Evolutionary conservation across 2,888 invertebrate genomes (phyloP), one percentile per base, ranked within the genome.

Genomic region (Dione juno): DNA sequence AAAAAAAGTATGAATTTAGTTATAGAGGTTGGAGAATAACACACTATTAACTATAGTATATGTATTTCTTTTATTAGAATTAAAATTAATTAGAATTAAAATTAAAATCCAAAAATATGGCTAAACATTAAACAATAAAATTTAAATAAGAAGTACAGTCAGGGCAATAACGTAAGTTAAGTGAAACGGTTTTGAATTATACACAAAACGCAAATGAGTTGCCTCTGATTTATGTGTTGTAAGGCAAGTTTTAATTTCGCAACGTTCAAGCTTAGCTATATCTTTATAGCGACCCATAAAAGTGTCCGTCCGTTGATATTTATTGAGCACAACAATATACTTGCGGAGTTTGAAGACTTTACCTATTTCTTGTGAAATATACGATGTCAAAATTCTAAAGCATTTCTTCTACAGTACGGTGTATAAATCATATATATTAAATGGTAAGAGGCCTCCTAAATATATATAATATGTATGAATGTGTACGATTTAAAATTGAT

Each of bases 231-330:
- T 89, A 90, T 88, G 83, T 79, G 80, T 83, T 88, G 85, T 86
- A 87, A 85, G 84, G 82, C 83, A 84, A 85, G 83, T 90, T 90
- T 90, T 90, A 90, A 90, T 90, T 89, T 88, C 82, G 84, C 82
- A 80, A 80, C 74, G 78, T 80, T 78, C 78, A 81, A 80, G 81
- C 82, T 82, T 77, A 81, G 85, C 83, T 84, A 87, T 89, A 88
- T 84, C 83, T 86, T 85, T 79, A 77, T 78, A 78, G 78, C 77
- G 71, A 69, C 74, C 73, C 75, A 77, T 90, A 88, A 90, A 90
- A 81, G 84, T 86, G 89, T 88, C 89, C 74, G 75, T 78, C 79
- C 78, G 16, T 73, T 77, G 67, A 80, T 85, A 89, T 88, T 88
- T 88, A 88, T 87, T 78, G 80, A 79, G 75, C 69, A 69, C 72